Conservation (phyloP, 2,888 invertebrate genomes). For the Xanthorhoe spadicearia region DNA sequence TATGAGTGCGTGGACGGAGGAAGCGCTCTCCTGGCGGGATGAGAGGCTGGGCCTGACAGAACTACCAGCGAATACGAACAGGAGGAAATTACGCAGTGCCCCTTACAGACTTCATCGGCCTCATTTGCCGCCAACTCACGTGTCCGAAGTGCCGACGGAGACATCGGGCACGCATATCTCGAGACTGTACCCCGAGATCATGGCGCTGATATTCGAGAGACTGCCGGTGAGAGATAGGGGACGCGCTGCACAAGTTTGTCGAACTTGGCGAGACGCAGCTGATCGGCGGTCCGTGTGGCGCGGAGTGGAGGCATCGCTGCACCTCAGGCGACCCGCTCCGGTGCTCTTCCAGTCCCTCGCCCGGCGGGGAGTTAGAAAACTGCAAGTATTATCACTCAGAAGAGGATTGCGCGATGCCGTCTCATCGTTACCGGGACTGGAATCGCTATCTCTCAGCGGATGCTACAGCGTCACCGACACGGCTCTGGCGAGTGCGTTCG, state of each 20-base stretch:
- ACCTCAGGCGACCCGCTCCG: constrained; percentile 92
- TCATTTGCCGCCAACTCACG: constrained; percentile 81
- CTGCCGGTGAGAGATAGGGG: constrained; percentile 95
- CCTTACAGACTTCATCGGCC: constrained; percentile 89
- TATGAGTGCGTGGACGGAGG: constrained; percentile 83
- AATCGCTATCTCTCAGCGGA: constrained; percentile 95
- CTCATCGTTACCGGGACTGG: constrained; percentile 92
- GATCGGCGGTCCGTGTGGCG: constrained; percentile 97
- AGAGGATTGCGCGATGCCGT: constrained; percentile 94
- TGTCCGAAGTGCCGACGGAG: constrained; percentile 77
- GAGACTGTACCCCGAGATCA: constrained; percentile 95
- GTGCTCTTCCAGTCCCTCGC: constrained; percentile 94
- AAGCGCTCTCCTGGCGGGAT: constrained; percentile 79
- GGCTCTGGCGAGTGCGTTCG: constrained; percentile 92
- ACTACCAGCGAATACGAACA: constrained; percentile 63
- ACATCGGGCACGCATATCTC: constrained; percentile 90
- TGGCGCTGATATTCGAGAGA: constrained; percentile 96
- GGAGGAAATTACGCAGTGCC: constrained; percentile 84
- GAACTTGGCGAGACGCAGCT: constrained; percentile 95
- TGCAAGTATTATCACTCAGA: constrained; percentile 94
- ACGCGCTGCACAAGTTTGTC: constrained; percentile 94
- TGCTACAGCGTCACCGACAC: constrained; percentile 97
- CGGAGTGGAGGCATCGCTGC: constrained; percentile 95
- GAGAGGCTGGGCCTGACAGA: constrained; percentile 78
- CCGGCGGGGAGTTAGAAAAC: constrained; percentile 93